Evolutionary conservation across 2,888 invertebrate genomes (phyloP).

Genomic region (Drosophila subquinaria): DNA sequence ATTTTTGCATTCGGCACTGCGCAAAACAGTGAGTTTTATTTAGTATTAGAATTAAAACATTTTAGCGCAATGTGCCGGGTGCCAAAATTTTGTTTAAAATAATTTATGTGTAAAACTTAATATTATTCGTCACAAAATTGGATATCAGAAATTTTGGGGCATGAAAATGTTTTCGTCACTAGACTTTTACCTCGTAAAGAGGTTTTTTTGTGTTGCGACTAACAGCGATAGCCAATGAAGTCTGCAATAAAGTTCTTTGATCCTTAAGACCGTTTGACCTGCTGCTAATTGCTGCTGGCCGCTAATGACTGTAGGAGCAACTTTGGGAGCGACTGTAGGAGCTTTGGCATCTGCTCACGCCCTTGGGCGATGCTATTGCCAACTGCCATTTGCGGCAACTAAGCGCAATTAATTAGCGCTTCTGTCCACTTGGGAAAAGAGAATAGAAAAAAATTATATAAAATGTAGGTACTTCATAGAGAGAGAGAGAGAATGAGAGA

Average conservation of each 20-base stretch:
- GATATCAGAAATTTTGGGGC: too few relatives aligned
- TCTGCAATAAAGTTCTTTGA: slow-evolving; percentile 21
- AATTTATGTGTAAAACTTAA: too few relatives aligned
- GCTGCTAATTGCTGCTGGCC: slow-evolving; percentile 60
- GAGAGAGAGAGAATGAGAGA: neutral
- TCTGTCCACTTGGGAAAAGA: slow-evolving; percentile 53
- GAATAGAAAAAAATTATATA: slow-evolving; percentile 76
- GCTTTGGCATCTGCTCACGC: slow-evolving; percentile 44
- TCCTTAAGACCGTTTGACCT: slow-evolving; percentile 23
- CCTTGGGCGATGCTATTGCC: slow-evolving; percentile 38
- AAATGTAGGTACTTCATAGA: slow-evolving; percentile 72
- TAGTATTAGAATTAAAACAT: too few relatives aligned
- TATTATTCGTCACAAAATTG: too few relatives aligned
- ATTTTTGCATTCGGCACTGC: too few relatives aligned
- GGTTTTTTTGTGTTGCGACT: too few relatives aligned
- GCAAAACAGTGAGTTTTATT: too few relatives aligned
- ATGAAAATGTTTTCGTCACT: too few relatives aligned
- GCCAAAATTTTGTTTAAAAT: too few relatives aligned
- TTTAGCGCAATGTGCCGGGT: too few relatives aligned
- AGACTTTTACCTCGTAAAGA: too few relatives aligned
- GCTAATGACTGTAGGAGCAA: slow-evolving; percentile 60
- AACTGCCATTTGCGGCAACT: slow-evolving; percentile 70
- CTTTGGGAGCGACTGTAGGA: slow-evolving; percentile 14
- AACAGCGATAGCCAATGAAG: slow-evolving; percentile 1
- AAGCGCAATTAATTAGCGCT: slow-evolving; percentile 79